phyloP scores from a whole-genome alignment of 35 echinoderm and acorn worm species.

The Eucidaris tribuloides region DNA sequence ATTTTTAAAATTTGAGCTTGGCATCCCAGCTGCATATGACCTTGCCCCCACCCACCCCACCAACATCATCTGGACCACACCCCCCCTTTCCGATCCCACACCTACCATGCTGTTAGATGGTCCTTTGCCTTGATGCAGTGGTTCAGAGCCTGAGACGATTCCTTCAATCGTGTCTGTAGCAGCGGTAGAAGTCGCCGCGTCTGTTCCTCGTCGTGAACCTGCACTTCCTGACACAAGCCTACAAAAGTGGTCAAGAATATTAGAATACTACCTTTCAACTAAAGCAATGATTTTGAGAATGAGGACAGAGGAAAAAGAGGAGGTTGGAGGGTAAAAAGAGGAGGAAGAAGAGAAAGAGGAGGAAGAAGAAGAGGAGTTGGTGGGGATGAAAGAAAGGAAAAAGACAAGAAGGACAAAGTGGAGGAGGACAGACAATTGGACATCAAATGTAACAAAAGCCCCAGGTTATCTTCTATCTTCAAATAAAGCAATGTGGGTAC shows the following conservation, averaged over 20 bases:
- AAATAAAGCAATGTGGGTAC: too few relatives aligned
- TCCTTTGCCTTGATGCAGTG: conserved; percentile 49
- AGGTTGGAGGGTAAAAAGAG: background rate
- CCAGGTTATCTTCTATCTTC: too few relatives aligned
- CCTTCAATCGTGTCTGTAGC: conserved; percentile 65
- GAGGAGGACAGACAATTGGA: background rate
- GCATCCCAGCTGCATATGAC: too few relatives aligned
- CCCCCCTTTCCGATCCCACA: background rate
- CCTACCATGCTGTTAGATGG: conserved; percentile 71
- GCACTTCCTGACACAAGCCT: conserved; percentile 48
- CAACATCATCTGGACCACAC: background rate
- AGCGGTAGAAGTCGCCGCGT: conserved; percentile 43
- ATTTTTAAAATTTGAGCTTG: too few relatives aligned
- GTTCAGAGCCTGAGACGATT: conserved; percentile 44
- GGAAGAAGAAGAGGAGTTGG: background rate
- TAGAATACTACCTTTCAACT: background rate
- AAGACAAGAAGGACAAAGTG: background rate
- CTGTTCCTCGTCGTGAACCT: conserved; percentile 41
- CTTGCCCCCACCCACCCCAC: background rate
- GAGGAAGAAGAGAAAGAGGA: background rate
- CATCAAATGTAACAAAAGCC: background rate
- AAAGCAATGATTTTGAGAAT: background rate
- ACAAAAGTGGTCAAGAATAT: background rate
- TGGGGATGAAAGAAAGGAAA: too few relatives aligned
- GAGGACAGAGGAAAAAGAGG: background rate